Percentiles rank a stretch among this genome's conserved stretches.
Evolutionary conservation across 2,888 invertebrate genomes (phyloP).

Genomic region (Lepidochrysops patricia): DNA sequence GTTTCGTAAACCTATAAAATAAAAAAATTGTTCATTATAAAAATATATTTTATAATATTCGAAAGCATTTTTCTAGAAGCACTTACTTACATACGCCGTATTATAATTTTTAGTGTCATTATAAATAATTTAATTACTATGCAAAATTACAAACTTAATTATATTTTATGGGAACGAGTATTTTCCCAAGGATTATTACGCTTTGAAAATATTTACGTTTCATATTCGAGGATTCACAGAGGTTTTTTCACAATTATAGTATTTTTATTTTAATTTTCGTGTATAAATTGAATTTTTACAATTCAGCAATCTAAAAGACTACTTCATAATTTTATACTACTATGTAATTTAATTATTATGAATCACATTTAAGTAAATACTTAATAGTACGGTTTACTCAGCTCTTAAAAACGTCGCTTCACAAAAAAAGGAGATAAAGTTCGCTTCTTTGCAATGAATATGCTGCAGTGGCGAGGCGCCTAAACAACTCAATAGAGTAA

Average conservation of each 20-base stretch:
- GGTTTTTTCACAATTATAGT: not conserved
- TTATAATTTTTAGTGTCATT: not conserved
- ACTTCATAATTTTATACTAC: not conserved
- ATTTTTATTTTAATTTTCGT: constrained; percentile 5
- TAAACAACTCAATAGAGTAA: too few species aligned
- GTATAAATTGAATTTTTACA: constrained; percentile 8
- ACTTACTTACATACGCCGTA: not conserved
- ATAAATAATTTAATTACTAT: constrained; percentile 1
- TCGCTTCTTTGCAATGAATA: too few species aligned
- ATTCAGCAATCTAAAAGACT: not conserved
- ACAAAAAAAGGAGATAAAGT: too few species aligned
- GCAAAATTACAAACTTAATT: not conserved
- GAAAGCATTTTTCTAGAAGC: not conserved
- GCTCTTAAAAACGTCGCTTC: too few species aligned
- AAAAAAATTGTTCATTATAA: too few species aligned
- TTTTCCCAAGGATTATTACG: constrained; percentile 12
- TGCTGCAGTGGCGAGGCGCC: too few species aligned
- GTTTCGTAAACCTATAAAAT: too few species aligned
- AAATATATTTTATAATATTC: not conserved
- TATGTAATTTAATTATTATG: not conserved
- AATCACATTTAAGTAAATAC: not conserved
- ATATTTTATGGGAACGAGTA: constrained; percentile 8
- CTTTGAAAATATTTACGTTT: constrained; percentile 5
- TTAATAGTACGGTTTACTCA: too few species aligned
- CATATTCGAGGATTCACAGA: constrained; percentile 3